A percentile compares a stretch with the other conserved stretches of the same genome.
phyloP scores from a whole-genome alignment of 2,888 invertebrate species.

The Aromia moschata region DNA sequence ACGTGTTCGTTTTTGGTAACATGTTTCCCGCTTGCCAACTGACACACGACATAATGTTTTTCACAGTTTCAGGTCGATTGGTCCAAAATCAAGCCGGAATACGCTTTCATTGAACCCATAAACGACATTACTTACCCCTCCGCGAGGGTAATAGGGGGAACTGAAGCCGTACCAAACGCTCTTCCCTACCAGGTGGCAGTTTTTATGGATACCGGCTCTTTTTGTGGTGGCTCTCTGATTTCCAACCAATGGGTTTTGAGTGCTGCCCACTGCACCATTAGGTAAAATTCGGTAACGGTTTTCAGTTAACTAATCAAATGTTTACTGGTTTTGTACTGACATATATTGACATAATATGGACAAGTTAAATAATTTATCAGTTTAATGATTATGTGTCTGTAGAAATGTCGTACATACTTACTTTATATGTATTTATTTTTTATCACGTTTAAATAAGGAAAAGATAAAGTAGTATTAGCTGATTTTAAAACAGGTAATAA shows the following conservation, averaged over 20 bases:
- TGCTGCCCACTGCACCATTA: constrained; percentile 63
- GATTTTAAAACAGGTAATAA: no score
- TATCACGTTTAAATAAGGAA: no score
- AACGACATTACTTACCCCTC: not conserved
- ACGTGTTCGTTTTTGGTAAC: not conserved
- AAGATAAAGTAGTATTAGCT: no score
- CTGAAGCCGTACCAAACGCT: not conserved
- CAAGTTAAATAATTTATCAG: no score
- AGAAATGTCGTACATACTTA: no score
- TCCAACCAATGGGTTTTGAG: constrained; percentile 64
- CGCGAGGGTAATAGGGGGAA: not conserved
- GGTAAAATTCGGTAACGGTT: constrained; percentile 1
- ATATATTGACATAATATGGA: no score
- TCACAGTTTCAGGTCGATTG: not conserved
- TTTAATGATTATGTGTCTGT: no score
- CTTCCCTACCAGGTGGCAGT: constrained; percentile 66
- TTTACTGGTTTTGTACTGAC: no score
- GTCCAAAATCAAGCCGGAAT: not conserved
- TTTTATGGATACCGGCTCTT: constrained; percentile 62
- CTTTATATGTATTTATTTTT: no score
- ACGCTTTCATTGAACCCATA: not conserved
- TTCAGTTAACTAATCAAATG: no score
- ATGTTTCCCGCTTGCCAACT: no score
- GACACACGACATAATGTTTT: no score
- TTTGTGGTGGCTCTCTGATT: constrained; percentile 66